Evolutionary conservation across 2,797 vertebrate genomes (phyloP).

Genomic region (Alfaro cultratus): DNA sequence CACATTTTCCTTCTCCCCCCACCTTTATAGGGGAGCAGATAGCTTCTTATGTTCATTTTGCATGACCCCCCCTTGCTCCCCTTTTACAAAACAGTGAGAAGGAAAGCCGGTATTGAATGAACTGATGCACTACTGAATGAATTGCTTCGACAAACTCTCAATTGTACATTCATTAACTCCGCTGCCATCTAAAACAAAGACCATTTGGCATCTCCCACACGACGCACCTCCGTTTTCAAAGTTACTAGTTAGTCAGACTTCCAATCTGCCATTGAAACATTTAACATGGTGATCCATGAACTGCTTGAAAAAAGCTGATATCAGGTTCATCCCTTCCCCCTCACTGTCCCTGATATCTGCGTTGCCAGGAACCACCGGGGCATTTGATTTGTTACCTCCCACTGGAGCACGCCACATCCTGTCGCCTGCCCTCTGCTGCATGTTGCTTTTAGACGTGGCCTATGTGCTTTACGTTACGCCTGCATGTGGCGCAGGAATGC

Average conservation of each 20-base stretch:
- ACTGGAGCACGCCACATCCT: conserved; percentile 31
- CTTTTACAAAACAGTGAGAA: conserved; percentile 50
- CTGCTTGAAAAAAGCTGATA: conserved; percentile 70
- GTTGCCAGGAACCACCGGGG: conserved; percentile 48
- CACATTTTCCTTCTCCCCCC: conserved; percentile 43
- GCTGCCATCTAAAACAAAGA: conserved; percentile 36
- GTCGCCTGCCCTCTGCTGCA: conserved; percentile 35
- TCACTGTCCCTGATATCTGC: conserved; percentile 71
- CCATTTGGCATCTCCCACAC: conserved; percentile 41
- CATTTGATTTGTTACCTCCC: conserved; percentile 52
- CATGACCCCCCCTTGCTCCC: conserved; percentile 48
- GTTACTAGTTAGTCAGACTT: conserved; percentile 33
- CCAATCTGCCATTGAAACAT: conserved; percentile 67
- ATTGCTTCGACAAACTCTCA: conserved; percentile 11
- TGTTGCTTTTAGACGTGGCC: conserved; percentile 54
- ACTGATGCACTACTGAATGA: conserved; percentile 36
- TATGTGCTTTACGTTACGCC: conserved; percentile 52
- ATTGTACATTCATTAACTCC: conserved; percentile 49
- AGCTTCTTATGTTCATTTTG: conserved; percentile 61
- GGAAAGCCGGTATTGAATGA: conserved; percentile 51
- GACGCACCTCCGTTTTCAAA: conserved; percentile 29
- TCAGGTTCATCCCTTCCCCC: conserved; percentile 69
- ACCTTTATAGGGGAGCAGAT: conserved; percentile 39
- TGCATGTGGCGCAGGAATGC: conserved; percentile 56
- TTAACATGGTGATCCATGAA: conserved; percentile 70